A percentile compares a stretch with the other conserved stretches of the same genome.
phyloP scores from a whole-genome alignment of 2,797 vertebrate genomes.

The Micrastur ruficollis region DNA sequence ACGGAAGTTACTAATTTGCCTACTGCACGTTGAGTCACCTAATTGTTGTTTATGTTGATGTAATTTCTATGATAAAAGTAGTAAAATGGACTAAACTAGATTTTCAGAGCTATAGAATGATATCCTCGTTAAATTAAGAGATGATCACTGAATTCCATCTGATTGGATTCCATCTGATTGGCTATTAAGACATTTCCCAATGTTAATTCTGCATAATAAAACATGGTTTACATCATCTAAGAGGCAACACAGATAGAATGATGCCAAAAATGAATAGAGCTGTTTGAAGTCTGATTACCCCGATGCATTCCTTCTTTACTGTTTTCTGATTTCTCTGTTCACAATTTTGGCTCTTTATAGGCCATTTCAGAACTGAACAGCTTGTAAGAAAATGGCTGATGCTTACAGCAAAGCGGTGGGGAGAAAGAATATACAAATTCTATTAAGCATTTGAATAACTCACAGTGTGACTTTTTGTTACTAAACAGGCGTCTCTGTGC shows the following conservation, averaged over 20 bases:
- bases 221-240: background rate
- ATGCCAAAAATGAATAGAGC: background rate
- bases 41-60: constrained; percentile 76
- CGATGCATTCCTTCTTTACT: background rate
- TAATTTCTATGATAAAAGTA: constrained; percentile 62
- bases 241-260: background rate
- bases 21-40: constrained; percentile 67
- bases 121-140: constrained; percentile 39
- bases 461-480: background rate
- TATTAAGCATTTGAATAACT: background rate
- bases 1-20: constrained; percentile 72
- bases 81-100: constrained; percentile 26
- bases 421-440: background rate
- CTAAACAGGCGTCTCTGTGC: background rate
- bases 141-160: constrained; percentile 30
- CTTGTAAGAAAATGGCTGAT: background rate
- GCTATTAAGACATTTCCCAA: constrained; percentile 23
- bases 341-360: constrained; percentile 5
- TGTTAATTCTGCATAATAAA: constrained; percentile 31
- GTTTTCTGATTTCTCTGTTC: constrained; percentile 28
- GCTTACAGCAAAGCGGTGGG: background rate
- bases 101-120: constrained; percentile 42
- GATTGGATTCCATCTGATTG: constrained; percentile 32
- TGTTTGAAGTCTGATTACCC: constrained; percentile 19
- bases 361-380: background rate